These are phyloP conservation scores for Trypoxylus dichotomus DNA, from an alignment of 1,140 invertebrate genomes.

Conservation along the genomic window DNA sequence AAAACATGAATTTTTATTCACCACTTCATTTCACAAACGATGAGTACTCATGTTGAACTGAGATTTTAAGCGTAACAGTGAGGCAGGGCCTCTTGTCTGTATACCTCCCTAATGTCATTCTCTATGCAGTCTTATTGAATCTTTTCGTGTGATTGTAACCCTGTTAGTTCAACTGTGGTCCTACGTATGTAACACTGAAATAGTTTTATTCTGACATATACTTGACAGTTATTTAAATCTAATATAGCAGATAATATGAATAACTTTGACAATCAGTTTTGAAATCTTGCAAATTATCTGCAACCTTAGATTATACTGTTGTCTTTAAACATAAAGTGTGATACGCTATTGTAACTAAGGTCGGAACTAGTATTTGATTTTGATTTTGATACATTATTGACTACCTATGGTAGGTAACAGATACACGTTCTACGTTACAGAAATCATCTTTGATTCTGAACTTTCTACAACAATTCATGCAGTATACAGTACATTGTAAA, in stretches of 20 bases:
- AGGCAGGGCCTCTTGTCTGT: conserved; percentile 43
- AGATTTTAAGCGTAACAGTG: conserved; percentile 49
- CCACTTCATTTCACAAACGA: conserved; percentile 47
- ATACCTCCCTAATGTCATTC: conserved; percentile 48
- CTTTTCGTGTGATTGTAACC: conserved; percentile 45
- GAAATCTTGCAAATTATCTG: neutral
- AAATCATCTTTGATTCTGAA: conserved; percentile 26
- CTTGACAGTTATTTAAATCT: neutral
- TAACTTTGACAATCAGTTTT: neutral
- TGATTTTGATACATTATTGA: conserved; percentile 18
- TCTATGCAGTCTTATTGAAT: conserved; percentile 50
- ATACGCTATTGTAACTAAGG: conserved; percentile 11
- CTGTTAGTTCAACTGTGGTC: conserved; percentile 48
- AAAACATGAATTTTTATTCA: conserved; percentile 49
- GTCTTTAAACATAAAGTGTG: conserved; percentile 10
- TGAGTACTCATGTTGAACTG: conserved; percentile 49
- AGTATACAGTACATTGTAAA: conserved; percentile 48
- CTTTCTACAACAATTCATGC: conserved; percentile 44
- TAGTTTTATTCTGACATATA: conserved; percentile 14
- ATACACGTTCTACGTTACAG: conserved; percentile 18
- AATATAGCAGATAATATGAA: neutral
- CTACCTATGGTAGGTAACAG: conserved; percentile 21
- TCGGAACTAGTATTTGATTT: neutral
- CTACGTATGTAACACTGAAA: conserved; percentile 34
- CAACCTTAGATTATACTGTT: conserved; percentile 1